phyloP scores from a whole-genome alignment of 2,888 invertebrate species.

The Megamerina dolium region DNA sequence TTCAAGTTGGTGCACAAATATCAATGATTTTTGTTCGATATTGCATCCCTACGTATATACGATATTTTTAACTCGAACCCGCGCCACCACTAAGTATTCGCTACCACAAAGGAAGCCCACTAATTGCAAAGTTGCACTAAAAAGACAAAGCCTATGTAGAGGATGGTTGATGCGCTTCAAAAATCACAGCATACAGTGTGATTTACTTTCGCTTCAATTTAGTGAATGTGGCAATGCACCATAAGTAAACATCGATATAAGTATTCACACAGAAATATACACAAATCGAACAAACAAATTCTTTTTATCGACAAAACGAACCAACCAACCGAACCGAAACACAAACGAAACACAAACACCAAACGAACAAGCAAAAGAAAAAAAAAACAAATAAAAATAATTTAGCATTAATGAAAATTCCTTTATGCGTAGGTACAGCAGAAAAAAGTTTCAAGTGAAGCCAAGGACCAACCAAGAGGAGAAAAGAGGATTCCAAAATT shows the following conservation, averaged over 20 bases:
- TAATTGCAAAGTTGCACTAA: constrained; percentile 6
- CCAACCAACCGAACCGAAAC: neutral
- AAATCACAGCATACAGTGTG: too few relatives aligned
- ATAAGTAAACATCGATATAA: too few relatives aligned
- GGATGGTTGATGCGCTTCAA: too few relatives aligned
- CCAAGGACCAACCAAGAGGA: neutral
- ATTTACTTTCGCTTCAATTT: too few relatives aligned
- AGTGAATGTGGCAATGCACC: too few relatives aligned
- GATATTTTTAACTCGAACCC: too few relatives aligned
- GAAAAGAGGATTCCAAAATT: constrained; percentile 1
- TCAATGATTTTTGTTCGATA: too few relatives aligned
- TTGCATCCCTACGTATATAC: too few relatives aligned
- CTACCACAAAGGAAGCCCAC: neutral
- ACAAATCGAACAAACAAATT: neutral
- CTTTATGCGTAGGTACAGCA: constrained; percentile 17
- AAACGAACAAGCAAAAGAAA: neutral
- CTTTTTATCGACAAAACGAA: neutral
- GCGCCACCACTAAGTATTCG: too few relatives aligned
- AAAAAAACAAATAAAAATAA: constrained; percentile 29
- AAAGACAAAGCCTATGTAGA: too few relatives aligned
- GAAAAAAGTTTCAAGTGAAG: neutral
- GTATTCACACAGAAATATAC: too few relatives aligned
- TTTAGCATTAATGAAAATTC: constrained; percentile 40
- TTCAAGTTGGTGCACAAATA: too few relatives aligned
- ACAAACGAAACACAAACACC: neutral